A percentile compares a stretch with the other conserved stretches of the same genome.
phyloP scores from a whole-genome alignment of 2,113 vertebrate genomes.

The Tupaia tana region DNA sequence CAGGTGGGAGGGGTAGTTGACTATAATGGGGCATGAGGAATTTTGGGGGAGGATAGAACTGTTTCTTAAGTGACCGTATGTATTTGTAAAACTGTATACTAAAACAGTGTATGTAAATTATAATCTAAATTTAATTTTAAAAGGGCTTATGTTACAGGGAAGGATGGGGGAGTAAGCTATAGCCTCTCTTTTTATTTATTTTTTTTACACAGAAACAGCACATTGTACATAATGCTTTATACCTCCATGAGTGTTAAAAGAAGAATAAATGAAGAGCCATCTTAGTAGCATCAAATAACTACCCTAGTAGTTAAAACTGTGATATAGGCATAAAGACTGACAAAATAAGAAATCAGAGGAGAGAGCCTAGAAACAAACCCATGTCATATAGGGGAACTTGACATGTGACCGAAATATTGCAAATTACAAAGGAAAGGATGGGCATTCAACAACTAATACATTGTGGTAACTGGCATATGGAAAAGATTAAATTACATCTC shows the following conservation, averaged over 20 bases:
- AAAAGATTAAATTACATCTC: background rate
- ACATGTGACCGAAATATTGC: background rate
- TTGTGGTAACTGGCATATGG: background rate
- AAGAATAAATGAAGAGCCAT: background rate
- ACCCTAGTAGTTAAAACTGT: background rate
- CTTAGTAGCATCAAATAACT: background rate
- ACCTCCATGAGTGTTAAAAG: background rate
- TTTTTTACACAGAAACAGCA: background rate
- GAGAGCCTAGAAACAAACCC: background rate
- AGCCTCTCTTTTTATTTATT: background rate
- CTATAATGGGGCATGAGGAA: background rate
- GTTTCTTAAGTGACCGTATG: background rate
- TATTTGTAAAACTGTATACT: background rate
- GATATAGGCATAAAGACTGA: background rate
- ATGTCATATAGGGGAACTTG: conserved; percentile 8
- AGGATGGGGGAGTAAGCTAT: background rate
- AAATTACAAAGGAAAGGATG: conserved; percentile 7
- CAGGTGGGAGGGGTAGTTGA: background rate
- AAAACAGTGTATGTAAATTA: background rate
- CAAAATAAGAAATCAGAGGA: background rate
- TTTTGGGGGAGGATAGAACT: background rate
- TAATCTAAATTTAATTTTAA: background rate
- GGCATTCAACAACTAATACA: background rate
- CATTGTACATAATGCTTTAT: background rate
- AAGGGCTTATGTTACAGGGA: background rate